Evolutionary conservation across 2,888 invertebrate genomes (phyloP), one percentile per base, ranked within the genome.

Genomic region (Alentia gelatinosa): DNA sequence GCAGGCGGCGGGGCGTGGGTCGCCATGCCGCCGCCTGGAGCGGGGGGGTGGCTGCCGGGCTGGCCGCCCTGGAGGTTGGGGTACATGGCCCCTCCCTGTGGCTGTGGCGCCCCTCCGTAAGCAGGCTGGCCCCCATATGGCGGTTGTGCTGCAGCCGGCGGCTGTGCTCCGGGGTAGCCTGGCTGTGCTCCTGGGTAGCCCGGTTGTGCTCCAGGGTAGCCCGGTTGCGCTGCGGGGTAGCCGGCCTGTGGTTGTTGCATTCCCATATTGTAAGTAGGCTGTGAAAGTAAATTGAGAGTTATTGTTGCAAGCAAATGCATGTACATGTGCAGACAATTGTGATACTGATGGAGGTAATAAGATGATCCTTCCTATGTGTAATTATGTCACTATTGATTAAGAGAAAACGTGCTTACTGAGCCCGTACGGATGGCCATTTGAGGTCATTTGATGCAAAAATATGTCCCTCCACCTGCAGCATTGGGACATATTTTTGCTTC

Each of bases 191-290:
- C 63, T 35, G 89, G 89, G 56, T 30, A 89, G 35, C 12, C 42
- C 35, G 35, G 35, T 79, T 79, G 79, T 35, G 35, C 86, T 33
- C 12, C 15, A 33, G 89, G 89, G 63, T 89, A 89, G 4, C 89
- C 89, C 37, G 56, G 79, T n/a, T 79, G 79, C 19, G n/a, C 26
- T n/a, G 86, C 42, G 30, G 68, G 68, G 30, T 68, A 79, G 4
- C 79, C 79, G 23, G 89, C 15, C 33, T 89, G 89, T 19, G 89
- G 88, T 33, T 88, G 88, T 5, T 50, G 89, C 56, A 89, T 56
- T 15, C 88, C 88, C 30, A 12, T 30, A 33, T 50, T 50, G 47
- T 68, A 68, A 12, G 26, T 26, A 26, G 68, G 68, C 68, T 68
- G 33, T 5, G 30, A 68, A 68, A 19, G 56, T n/a, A 56, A 56